Evolutionary conservation across 2,888 invertebrate genomes (phyloP), one percentile per base, ranked within the genome.

Genomic region (Pseudococcus longispinus): DNA sequence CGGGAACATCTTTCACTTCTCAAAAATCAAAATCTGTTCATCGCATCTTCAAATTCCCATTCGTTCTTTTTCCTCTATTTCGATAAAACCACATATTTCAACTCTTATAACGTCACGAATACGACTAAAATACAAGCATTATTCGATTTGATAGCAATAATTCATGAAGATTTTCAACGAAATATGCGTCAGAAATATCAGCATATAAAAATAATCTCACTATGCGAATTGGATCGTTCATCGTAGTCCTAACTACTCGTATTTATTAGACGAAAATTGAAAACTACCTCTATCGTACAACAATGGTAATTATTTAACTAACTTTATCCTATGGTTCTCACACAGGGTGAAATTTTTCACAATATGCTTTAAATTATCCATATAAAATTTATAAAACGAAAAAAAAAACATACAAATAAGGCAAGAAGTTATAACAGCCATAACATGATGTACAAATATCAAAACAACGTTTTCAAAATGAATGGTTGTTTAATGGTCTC

Each of bases 281-380:
- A 70, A 70, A 70, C 70, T 29, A 32, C 29, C 18, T 70, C 70
- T 70, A 70, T 70, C 70, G 32, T 70, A 70, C 23, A 70, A 70
- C 70, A 70, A 29, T 70, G 29, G 32, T 70, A 70, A 60, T 60
- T 60, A 60, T 60, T 60, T 70, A 70, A 70, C 26, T 65, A 60
- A 18, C 29, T 70, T 70, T 70, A 70, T 29, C 11, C 70, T 29
- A 70, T 5, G 0, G 1, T 29, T 70, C 29, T 70, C 70, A 29
- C 29, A 70, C 18, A 70, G 70, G 70, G 70, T 29, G 15, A 29
- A 70, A 29, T 29, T 70, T 70, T 29, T 70, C 70, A 70, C 70
- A 32, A 70, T 29, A 29, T 1, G 11, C 3, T 70, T 70, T 70
- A 70, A 70, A 70, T 70, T 70, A 70, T 13, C 32, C 20, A 29